phyloP scores from a whole-genome alignment of 2,888 invertebrate species.

The Drosophila acutilabella region DNA sequence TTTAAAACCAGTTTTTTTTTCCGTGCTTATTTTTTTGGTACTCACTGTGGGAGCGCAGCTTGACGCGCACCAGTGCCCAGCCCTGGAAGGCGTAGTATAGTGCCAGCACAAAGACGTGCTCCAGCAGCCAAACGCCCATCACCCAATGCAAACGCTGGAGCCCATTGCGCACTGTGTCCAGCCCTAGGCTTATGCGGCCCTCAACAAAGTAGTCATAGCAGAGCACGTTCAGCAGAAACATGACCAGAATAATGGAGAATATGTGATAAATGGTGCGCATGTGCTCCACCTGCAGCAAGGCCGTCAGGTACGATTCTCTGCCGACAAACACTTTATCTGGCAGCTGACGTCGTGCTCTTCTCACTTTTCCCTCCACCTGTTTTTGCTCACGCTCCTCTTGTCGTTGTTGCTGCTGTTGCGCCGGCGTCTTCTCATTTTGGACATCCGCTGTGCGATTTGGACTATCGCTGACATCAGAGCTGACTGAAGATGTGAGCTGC shows the following conservation, averaged over 20 bases:
- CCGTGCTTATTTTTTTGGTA: background rate
- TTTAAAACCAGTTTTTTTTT: too few species aligned
- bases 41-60: constrained; percentile 70
- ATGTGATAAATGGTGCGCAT: constrained; percentile 94
- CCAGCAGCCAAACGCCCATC: constrained; percentile 86
- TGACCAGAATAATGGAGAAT: constrained; percentile 91
- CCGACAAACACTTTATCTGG: constrained; percentile 89
- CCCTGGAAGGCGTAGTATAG: constrained; percentile 85
- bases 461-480: constrained; percentile 58
- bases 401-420: constrained; percentile 25
- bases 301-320: constrained; percentile 92
- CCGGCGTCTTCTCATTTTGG: constrained; percentile 38
- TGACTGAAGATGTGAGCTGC: constrained; percentile 5
- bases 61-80: constrained; percentile 85
- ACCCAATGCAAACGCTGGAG: constrained; percentile 88
- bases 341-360: constrained; percentile 69
- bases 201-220: constrained; percentile 89
- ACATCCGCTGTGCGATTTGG: constrained; percentile 47
- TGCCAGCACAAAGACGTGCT: constrained; percentile 85
- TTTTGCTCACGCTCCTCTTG: constrained; percentile 13
- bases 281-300: constrained; percentile 91
- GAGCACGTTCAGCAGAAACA: constrained; percentile 90
- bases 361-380: constrained; percentile 26
- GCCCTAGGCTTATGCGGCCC: constrained; percentile 85
- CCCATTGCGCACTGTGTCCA: constrained; percentile 87